Percentiles rank a stretch among this genome's conserved stretches.
phyloP scores from a whole-genome alignment of 1,140 invertebrate genomes.

The Zaprionus kolodkinae region DNA sequence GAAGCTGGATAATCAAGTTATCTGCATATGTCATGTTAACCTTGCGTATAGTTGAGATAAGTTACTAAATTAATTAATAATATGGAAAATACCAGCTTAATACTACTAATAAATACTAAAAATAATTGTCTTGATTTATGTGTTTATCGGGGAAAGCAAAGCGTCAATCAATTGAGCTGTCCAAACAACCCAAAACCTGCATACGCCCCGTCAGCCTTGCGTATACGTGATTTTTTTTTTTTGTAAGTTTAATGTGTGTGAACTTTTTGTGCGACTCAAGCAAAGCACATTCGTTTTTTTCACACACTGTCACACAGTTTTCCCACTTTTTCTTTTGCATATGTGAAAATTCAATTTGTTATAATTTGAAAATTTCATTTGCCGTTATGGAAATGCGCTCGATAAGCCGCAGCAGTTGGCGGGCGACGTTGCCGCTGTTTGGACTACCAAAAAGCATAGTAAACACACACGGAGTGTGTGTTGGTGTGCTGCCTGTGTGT shows the following conservation, averaged over 20 bases:
- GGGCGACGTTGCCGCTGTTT: neutral
- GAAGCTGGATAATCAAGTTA: too few relatives aligned
- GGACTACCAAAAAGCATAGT: constrained; percentile 15
- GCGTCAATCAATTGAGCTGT: neutral
- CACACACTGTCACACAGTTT: constrained; percentile 8
- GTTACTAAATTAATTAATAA: too few relatives aligned
- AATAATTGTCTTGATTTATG: neutral
- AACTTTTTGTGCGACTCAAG: neutral
- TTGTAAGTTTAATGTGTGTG: neutral
- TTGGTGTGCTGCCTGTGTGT: neutral
- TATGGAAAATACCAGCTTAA: neutral
- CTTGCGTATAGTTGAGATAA: too few relatives aligned
- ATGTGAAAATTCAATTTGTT: constrained; percentile 79
- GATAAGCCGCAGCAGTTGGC: constrained; percentile 59
- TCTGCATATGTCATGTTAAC: too few relatives aligned
- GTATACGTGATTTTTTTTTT: neutral
- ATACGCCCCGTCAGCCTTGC: neutral
- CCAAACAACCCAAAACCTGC: neutral
- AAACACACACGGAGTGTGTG: neutral
- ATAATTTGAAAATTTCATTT: constrained; percentile 82
- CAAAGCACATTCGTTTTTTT: neutral
- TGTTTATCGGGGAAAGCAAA: neutral
- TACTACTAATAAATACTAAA: neutral
- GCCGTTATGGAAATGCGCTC: constrained; percentile 70
- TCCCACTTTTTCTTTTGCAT: constrained; percentile 29